Percentiles rank a stretch among this genome's conserved stretches.
phyloP scores from a whole-genome alignment of 1,140 invertebrate species.

The Bradysia coprophila region DNA sequence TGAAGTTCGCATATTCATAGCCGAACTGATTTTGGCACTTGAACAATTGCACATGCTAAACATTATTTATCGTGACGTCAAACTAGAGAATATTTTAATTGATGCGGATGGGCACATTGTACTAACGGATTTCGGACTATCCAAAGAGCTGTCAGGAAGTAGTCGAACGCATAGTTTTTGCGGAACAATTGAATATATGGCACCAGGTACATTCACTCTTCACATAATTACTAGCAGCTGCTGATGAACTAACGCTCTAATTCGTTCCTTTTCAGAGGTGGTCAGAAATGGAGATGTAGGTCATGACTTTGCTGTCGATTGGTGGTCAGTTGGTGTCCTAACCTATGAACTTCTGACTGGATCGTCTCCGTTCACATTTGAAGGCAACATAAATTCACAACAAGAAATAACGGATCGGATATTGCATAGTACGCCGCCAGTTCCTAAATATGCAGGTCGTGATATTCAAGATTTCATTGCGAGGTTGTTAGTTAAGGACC shows the following conservation, averaged over 20 bases:
- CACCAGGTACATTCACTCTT: no score
- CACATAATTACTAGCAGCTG: no score
- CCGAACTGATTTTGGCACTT: conserved; percentile 78
- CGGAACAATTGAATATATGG: conserved; percentile 95
- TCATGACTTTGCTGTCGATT: conserved; percentile 88
- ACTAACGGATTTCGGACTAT: conserved; percentile 80
- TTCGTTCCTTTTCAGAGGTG: conserved; percentile 51
- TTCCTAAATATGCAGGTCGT: conserved; percentile 46
- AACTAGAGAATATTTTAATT: conserved; percentile 81
- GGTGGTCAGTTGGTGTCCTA: conserved; percentile 95
- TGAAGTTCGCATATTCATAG: conserved; percentile 75
- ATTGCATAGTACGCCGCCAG: conserved; percentile 65
- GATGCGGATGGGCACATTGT: conserved; percentile 79
- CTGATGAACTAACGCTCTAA: no score
- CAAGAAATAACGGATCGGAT: conserved; percentile 87
- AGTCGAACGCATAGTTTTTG: conserved; percentile 85
- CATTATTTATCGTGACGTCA: conserved; percentile 93
- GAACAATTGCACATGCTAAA: conserved; percentile 78
- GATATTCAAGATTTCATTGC: conserved; percentile 41
- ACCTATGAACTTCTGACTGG: conserved; percentile 94
- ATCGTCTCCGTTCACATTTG: conserved; percentile 91
- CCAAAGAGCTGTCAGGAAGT: conserved; percentile 48
- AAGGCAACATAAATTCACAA: conserved; percentile 81
- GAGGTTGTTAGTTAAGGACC: conserved; percentile 75
- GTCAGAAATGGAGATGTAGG: conserved; percentile 57